phyloP scores from a whole-genome alignment of 1,140 invertebrate species.

The Drosophila equinoxialis region DNA sequence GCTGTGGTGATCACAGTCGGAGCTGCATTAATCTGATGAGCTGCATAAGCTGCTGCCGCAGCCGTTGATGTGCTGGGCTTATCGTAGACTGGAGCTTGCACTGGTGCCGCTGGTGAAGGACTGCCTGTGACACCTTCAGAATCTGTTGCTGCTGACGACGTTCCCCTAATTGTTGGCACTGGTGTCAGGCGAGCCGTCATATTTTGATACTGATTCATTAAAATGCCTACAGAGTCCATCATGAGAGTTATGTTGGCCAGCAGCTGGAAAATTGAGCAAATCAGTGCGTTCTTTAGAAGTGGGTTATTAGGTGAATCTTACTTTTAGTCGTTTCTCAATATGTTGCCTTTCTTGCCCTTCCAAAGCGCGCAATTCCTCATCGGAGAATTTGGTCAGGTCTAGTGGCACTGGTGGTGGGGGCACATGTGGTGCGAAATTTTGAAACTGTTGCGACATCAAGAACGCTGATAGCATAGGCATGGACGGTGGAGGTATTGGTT shows the following conservation, averaged over 20 bases:
- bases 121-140: too few relatives aligned
- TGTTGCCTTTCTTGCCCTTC: slow-evolving; percentile 94
- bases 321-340: slow-evolving; percentile 94
- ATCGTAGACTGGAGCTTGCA: slow-evolving; percentile 49
- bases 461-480: slow-evolving; percentile 84
- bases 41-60: slow-evolving; percentile 28
- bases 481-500: slow-evolving; percentile 38
- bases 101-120: slow-evolving; percentile 9
- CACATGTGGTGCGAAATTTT: slow-evolving; percentile 84
- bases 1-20: slow-evolving; percentile 18
- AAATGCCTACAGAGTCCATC: slow-evolving; percentile 93
- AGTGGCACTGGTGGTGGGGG: slow-evolving; percentile 91
- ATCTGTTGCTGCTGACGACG: neutral
- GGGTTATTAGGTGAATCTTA: slow-evolving; percentile 37
- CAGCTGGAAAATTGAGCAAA: slow-evolving; percentile 46
- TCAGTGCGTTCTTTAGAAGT: neutral
- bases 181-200: slow-evolving; percentile 82
- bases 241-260: slow-evolving; percentile 93
- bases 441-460: slow-evolving; percentile 84
- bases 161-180: neutral
- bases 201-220: slow-evolving; percentile 94
- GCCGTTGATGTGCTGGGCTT: slow-evolving; percentile 83
- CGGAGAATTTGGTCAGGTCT: slow-evolving; percentile 89
- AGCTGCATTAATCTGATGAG: slow-evolving; percentile 42
- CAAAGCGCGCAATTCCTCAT: slow-evolving; percentile 93